These are phyloP conservation scores for Ceriagrion tenellum DNA, from an alignment of 2,888 invertebrate genomes.

Conservation along the genomic window DNA sequence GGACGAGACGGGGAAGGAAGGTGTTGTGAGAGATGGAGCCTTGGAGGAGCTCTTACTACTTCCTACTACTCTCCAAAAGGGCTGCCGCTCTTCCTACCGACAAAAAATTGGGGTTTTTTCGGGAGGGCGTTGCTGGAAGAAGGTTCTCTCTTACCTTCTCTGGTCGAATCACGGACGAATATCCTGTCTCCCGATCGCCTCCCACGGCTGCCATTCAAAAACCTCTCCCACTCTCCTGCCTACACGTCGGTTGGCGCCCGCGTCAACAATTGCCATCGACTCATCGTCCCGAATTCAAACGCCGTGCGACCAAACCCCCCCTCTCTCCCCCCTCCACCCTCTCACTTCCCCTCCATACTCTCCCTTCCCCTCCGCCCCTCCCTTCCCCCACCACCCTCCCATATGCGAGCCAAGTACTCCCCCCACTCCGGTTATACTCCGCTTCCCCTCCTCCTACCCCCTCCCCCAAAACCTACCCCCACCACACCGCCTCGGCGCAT, in stretches of 20 bases:
- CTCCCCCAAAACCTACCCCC: neutral
- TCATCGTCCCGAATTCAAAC: constrained; percentile 67
- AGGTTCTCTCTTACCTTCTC: neutral
- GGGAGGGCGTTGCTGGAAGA: neutral
- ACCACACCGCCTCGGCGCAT: too few species aligned
- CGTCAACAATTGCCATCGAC: constrained; percentile 67
- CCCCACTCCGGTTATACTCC: constrained; percentile 28
- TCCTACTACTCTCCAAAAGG: too few species aligned
- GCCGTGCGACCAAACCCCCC: constrained; percentile 70
- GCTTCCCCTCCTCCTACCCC: neutral
- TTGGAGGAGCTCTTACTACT: neutral
- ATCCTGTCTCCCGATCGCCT: constrained; percentile 24
- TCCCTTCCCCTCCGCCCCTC: neutral
- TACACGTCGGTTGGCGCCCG: constrained; percentile 48
- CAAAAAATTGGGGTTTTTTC: too few species aligned
- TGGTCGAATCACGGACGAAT: constrained; percentile 46
- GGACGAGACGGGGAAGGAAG: neutral
- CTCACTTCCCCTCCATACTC: neutral
- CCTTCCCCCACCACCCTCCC: neutral
- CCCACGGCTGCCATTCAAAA: constrained; percentile 58
- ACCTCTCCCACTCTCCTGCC: neutral
- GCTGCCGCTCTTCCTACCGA: too few species aligned
- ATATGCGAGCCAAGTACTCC: neutral
- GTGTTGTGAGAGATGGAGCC: neutral
- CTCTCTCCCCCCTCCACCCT: constrained; percentile 66